phyloP scores from a whole-genome alignment of 37 sponge, comb jelly and placozoan species.

The Geodia barretti region DNA sequence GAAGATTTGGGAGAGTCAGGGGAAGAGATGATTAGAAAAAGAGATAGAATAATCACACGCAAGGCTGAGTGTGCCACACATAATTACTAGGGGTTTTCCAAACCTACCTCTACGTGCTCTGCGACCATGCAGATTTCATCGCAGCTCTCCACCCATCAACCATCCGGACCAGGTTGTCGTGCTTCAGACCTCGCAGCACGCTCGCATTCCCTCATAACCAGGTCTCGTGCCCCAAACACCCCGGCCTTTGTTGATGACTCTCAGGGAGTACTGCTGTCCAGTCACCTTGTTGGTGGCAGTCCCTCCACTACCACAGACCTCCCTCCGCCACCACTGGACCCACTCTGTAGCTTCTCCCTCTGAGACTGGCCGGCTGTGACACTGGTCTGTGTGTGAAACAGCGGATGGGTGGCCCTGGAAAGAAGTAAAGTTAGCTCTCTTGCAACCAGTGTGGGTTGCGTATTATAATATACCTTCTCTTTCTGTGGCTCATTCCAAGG shows the following conservation, averaged over 20 bases:
- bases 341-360: conserved; percentile 29
- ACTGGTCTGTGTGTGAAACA: background rate
- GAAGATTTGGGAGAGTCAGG: too few relatives aligned
- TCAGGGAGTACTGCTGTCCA: conserved; percentile 31
- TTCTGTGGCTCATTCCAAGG: background rate
- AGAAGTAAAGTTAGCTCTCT: too few relatives aligned
- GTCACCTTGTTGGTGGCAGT: conserved; percentile 35
- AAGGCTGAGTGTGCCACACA: too few relatives aligned
- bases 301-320: too few relatives aligned
- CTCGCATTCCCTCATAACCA: conserved; percentile 53
- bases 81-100: too few relatives aligned
- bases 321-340: conserved; percentile 52
- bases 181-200: conserved; percentile 64
- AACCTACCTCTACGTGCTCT: conserved; percentile 58
- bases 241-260: conserved; percentile 68
- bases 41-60: too few relatives aligned
- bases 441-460: too few relatives aligned
- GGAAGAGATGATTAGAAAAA: too few relatives aligned
- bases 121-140: conserved; percentile 50
- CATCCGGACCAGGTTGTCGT: conserved; percentile 71
- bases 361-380: background rate
- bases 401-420: background rate
- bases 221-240: conserved; percentile 61
- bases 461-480: background rate
- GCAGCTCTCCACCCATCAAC: conserved; percentile 60